phyloP scores from a whole-genome alignment of 2,888 invertebrate genomes.

The Frankliniella fusca region DNA sequence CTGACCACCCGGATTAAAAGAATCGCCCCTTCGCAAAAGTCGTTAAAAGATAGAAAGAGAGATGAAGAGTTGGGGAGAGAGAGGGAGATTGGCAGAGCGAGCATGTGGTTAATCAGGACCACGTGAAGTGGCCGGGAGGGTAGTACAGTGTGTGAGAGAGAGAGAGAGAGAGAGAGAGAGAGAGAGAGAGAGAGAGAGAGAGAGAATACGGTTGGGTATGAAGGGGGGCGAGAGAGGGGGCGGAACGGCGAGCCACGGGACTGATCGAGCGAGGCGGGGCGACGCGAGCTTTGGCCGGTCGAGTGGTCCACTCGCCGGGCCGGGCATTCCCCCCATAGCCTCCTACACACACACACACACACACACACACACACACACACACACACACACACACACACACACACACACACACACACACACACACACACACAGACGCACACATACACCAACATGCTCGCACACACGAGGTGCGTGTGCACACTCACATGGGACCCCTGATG shows the following conservation, averaged over 20 bases:
- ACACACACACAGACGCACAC: not conserved
- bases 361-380: not conserved
- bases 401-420: not conserved
- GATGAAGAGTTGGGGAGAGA: too few species aligned
- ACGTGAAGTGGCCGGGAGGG: not conserved
- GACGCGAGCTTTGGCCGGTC: too few species aligned
- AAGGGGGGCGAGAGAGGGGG: too few species aligned
- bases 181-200: too few species aligned
- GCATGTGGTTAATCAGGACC: not conserved
- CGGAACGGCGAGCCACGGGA: too few species aligned
- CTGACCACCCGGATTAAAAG: not conserved
- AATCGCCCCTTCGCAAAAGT: not conserved
- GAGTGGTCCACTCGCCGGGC: too few species aligned
- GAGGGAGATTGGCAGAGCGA: too few species aligned
- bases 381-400: not conserved
- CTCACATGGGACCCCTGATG: not conserved
- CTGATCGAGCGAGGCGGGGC: too few species aligned
- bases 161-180: not conserved
- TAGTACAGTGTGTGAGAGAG: not conserved
- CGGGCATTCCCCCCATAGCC: too few species aligned
- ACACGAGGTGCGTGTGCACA: not conserved
- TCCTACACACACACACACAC: not conserved
- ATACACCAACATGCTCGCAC: not conserved
- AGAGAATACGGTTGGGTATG: not conserved
- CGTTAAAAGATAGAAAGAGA: not conserved